phyloP scores from a whole-genome alignment of 1,140 invertebrate genomes.

The Polypedilum vanderplanki region DNA sequence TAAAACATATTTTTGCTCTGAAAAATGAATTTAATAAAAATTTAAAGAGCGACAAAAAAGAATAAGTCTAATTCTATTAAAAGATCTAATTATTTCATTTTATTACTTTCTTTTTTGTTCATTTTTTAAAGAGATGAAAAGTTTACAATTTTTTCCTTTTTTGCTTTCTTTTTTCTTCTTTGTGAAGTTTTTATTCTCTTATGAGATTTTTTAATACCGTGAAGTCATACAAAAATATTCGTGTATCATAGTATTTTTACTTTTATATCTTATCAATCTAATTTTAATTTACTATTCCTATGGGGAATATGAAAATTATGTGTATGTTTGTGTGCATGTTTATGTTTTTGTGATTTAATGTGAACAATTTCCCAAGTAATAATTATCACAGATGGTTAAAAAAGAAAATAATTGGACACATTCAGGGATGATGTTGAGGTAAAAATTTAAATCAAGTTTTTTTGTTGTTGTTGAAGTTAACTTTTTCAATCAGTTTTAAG shows the following conservation, averaged over 20 bases:
- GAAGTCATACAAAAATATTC: too few species aligned
- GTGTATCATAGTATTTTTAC: too few species aligned
- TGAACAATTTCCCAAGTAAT: not conserved
- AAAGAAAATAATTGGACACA: conserved; percentile 10
- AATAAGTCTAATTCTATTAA: not conserved
- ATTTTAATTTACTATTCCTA: too few species aligned
- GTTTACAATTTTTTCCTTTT: not conserved
- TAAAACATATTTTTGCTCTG: not conserved
- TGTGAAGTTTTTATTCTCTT: not conserved
- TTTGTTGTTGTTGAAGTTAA: too few species aligned
- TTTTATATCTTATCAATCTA: too few species aligned
- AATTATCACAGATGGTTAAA: conserved; percentile 8
- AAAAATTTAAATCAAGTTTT: too few species aligned
- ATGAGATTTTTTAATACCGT: not conserved
- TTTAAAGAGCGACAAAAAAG: not conserved
- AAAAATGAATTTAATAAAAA: not conserved
- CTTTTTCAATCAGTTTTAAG: too few species aligned
- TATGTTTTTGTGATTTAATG: not conserved
- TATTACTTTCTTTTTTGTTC: conserved; percentile 1
- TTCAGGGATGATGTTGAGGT: not conserved
- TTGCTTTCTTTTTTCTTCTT: not conserved
- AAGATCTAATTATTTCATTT: conserved; percentile 5
- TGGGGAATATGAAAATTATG: not conserved
- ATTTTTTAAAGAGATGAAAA: not conserved
- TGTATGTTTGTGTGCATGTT: not conserved